These are phyloP conservation scores for Aptenodytes forsteri DNA, from an alignment of 2,113 vertebrate species.

Conservation along the genomic window DNA sequence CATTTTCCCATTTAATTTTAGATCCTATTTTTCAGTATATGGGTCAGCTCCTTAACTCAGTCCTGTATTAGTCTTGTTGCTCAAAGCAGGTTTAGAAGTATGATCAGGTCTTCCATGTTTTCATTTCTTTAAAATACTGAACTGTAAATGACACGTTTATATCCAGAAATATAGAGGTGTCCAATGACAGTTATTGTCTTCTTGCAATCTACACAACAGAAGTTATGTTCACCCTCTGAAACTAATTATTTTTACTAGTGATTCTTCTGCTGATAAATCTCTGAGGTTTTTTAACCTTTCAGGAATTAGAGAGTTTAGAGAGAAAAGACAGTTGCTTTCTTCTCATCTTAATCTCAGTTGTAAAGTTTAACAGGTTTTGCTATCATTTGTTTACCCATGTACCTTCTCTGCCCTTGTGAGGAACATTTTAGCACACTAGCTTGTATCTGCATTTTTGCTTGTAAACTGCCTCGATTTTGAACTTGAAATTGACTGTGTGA, in stretches of 20 bases:
- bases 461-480: background rate
- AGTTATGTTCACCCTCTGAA: background rate
- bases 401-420: background rate
- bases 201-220: background rate
- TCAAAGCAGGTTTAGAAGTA: background rate
- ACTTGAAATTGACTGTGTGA: background rate
- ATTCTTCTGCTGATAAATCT: background rate
- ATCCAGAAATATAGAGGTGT: background rate
- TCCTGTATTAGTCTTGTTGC: background rate
- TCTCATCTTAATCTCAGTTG: background rate
- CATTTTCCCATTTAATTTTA: conserved; percentile 52
- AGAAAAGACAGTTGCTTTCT: background rate
- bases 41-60: conserved; percentile 14
- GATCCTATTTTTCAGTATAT: conserved; percentile 45
- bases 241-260: background rate
- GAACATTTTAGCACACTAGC: background rate
- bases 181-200: background rate
- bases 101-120: background rate
- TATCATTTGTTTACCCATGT: background rate
- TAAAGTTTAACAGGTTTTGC: background rate
- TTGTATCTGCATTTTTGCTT: background rate
- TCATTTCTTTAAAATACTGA: background rate
- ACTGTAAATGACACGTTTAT: background rate
- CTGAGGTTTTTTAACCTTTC: background rate
- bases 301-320: background rate